A percentile compares a stretch with the other conserved stretches of the same genome.
Evolutionary conservation across 2,113 vertebrate species (phyloP).

Genomic region (Eclectus roratus): DNA sequence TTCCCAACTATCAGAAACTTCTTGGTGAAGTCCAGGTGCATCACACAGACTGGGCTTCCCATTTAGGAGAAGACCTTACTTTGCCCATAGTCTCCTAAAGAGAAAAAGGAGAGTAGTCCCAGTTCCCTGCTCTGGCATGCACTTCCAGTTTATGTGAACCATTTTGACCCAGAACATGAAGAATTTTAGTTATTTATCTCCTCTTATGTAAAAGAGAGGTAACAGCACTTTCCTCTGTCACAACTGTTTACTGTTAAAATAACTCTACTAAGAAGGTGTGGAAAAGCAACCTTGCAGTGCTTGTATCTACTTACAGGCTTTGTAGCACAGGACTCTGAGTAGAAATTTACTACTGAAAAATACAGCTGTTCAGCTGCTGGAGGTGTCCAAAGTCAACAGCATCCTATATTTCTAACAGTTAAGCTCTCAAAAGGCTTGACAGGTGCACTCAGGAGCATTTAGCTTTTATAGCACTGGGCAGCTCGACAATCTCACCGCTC

Average conservation of each 20-base stretch:
- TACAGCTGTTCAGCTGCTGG: not conserved
- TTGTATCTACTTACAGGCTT: not conserved
- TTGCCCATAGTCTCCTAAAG: not conserved
- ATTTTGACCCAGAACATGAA: not conserved
- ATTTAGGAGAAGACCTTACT: not conserved
- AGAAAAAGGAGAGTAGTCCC: not conserved
- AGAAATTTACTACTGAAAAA: not conserved
- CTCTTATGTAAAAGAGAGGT: not conserved
- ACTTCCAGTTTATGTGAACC: not conserved
- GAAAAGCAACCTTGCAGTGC: not conserved
- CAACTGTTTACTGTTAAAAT: not conserved
- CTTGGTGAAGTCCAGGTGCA: not conserved
- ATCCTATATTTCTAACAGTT: not conserved
- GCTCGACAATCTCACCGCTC: not conserved
- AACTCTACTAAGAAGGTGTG: not conserved
- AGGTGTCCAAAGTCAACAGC: not conserved
- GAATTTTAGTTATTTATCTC: not conserved
- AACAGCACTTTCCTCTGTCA: not conserved
- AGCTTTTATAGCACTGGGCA: not conserved
- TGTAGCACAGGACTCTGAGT: not conserved
- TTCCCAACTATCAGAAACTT: not conserved
- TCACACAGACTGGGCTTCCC: not conserved
- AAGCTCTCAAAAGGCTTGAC: not conserved
- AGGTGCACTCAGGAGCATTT: not conserved
- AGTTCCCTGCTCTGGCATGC: not conserved